Evolutionary conservation across 2,113 vertebrate species (phyloP), one percentile per base, ranked within the genome.

Genomic region (Prunella fulvescens): DNA sequence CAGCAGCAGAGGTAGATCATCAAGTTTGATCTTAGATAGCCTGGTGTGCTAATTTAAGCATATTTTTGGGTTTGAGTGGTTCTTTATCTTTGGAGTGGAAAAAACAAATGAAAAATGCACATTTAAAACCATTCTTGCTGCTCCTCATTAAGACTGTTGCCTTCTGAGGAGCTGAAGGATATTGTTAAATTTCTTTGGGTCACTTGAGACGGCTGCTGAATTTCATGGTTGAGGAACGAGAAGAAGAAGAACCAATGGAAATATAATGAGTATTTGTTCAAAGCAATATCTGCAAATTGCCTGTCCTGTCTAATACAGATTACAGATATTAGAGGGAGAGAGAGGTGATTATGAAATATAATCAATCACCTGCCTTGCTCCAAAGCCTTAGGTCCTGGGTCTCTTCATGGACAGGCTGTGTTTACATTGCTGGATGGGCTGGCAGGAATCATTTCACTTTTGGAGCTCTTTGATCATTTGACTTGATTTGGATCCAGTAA

Each of bases 151-250:
- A 86, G 88, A 54, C 5, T 78, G 42, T 83, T 82, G 87, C 57
- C 67, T 94, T 88, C 87, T 83, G 72, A 81, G 82, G 85, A 95
- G 79, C 88, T 93, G 94, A 96, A 93, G 67, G 93, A 92, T 93
- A 53, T 90, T 95, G 93, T 93, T 97, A 86, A 83, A 94, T 96
- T 95, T 93, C 86, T 78, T 71, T 77, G 87, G 93, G 90, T 96
- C 94, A 95, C 44, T 84, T 94, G 94, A 92, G 93, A 35, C 5
- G 17, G 67, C 71, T 74, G 82, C 92, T 88, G 93, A 92, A 94
- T 96, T 96, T 97, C 85, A 86, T 90, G 95, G 79, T 81, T 86
- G 93, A 90, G 84, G 88, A 88, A 60, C 39, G 15, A 74, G 90
- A 88, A 61, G 76, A 39, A 78, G 74, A 70, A 81, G 79, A 91